phyloP scores from a whole-genome alignment of 2,888 invertebrate genomes.

The Horisme vitalbata region DNA sequence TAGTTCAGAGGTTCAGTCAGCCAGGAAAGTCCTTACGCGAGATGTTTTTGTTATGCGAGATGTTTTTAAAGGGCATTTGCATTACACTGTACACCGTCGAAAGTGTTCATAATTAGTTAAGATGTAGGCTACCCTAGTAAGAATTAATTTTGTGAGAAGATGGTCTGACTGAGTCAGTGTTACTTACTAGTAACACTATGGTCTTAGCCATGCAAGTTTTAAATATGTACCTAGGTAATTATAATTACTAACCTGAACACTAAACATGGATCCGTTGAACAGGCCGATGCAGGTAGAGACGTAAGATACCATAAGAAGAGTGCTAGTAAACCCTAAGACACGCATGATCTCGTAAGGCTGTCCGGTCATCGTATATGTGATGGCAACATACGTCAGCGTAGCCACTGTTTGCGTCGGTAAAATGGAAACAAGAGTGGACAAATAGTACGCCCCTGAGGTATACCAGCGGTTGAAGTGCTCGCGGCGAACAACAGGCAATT shows the following conservation, averaged over 20 bases:
- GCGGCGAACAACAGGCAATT: conserved; percentile 89
- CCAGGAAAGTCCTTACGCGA: too few species aligned
- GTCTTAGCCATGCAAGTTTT: too few species aligned
- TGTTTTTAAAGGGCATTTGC: too few species aligned
- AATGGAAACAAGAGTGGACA: conserved; percentile 90
- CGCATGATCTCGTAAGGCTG: conserved; percentile 91
- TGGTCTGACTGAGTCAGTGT: too few species aligned
- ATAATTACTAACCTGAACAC: conserved; percentile 86
- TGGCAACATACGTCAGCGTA: conserved; percentile 88
- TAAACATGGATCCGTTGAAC: conserved; percentile 91
- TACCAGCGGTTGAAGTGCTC: conserved; percentile 97
- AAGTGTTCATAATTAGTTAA: too few species aligned
- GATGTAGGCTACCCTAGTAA: too few species aligned
- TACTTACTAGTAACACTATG: too few species aligned
- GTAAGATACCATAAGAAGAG: conserved; percentile 89
- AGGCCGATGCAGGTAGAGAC: conserved; percentile 94
- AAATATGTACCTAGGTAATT: too few species aligned
- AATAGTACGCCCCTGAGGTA: conserved; percentile 91
- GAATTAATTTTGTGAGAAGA: too few species aligned
- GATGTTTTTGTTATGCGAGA: too few species aligned
- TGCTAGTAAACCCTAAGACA: conserved; percentile 87
- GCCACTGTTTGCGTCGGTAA: conserved; percentile 91
- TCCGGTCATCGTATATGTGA: conserved; percentile 93
- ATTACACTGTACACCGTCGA: too few species aligned
- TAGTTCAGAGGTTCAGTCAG: too few species aligned